phyloP scores from a whole-genome alignment of 2,888 invertebrate genomes.

The Cephus sareptanus region DNA sequence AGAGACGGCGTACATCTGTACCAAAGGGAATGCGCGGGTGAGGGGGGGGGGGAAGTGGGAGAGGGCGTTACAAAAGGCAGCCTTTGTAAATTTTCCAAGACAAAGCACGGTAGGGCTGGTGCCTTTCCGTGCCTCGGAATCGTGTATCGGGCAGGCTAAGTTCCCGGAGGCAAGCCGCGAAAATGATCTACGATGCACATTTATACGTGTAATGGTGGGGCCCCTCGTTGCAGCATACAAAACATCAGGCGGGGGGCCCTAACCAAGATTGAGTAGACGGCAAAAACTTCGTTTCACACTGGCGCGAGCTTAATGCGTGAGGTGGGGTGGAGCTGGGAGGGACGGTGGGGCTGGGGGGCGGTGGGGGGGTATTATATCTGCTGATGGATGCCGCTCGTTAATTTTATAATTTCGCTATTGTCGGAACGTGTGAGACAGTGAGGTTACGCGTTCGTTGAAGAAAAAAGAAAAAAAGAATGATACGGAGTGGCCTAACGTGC shows the following conservation, averaged over 20 bases:
- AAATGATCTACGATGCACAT: conserved; percentile 21
- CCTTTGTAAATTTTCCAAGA: neutral
- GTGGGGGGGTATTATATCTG: conserved; percentile 39
- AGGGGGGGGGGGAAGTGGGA: no score
- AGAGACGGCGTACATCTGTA: neutral
- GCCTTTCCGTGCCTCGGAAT: neutral
- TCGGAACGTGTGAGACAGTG: conserved; percentile 15
- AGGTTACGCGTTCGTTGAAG: conserved; percentile 11
- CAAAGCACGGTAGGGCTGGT: neutral
- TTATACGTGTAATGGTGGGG: conserved; percentile 30
- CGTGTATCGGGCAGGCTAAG: conserved; percentile 8
- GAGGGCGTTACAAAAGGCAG: neutral
- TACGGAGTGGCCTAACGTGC: neutral
- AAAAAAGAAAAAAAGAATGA: conserved; percentile 1
- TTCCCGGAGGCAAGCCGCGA: conserved; percentile 10
- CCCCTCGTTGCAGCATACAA: conserved; percentile 32
- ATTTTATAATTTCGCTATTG: conserved; percentile 52
- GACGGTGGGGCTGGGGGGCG: no score
- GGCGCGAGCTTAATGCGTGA: conserved; percentile 38
- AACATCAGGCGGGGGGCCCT: conserved; percentile 21
- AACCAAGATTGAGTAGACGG: conserved; percentile 50
- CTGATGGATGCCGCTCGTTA: conserved; percentile 57
- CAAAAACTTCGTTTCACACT: conserved; percentile 41
- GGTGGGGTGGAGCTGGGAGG: no score
- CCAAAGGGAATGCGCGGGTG: neutral